Evolutionary conservation across 92 coral and sea anemone genomes (phyloP), one percentile per base, ranked within the genome.

Genomic region (Zoanthus solanderi): DNA sequence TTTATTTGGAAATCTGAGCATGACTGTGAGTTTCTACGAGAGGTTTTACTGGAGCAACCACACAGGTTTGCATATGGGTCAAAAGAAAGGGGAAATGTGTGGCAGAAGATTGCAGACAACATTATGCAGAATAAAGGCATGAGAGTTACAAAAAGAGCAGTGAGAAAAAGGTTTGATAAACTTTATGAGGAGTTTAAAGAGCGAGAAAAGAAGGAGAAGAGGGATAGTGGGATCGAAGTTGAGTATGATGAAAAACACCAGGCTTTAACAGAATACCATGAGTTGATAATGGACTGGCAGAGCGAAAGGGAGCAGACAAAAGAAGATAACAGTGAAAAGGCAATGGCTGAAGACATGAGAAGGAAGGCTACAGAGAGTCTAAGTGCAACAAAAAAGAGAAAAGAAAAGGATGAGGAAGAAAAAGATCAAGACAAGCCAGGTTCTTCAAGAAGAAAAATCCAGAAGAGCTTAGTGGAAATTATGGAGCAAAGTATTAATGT

Each of bases 161-260:
- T 78, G 9, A 85, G 87, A 50, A 76, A 90, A 47, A 85, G 92
- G 57, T 86, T 90, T 72, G 69, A 57, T 61, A 90, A 90, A 67
- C 77, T 90, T 32, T 78, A 84, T 23, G 86, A 78, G 58, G 81
- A 77, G 48, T 89, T 89, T 72, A 65, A 84, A 34, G 73, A 78
- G 75, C 58, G 82, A 65, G 89, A 90, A 69, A 71, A 81, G 37
- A 80, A 86, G 81, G 90, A 78, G 82, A 85, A 84, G 87, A 84
- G 87, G 75, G 87, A 78, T 50, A 85, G 90, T 79, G 81, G 92
- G 44, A 86, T 86, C 14, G 92, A 86, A 46, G 83, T 78, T 65
- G 83, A 85, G 47, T 90, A 50, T 72, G 89, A 86, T 63, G 90
- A 90, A 32, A 90, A 71, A 46, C 30, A 71, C 63, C 77, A 87